These are phyloP conservation scores for Ochotona curzoniae DNA, from an alignment of 2,113 vertebrate species.

Conservation along the genomic window DNA sequence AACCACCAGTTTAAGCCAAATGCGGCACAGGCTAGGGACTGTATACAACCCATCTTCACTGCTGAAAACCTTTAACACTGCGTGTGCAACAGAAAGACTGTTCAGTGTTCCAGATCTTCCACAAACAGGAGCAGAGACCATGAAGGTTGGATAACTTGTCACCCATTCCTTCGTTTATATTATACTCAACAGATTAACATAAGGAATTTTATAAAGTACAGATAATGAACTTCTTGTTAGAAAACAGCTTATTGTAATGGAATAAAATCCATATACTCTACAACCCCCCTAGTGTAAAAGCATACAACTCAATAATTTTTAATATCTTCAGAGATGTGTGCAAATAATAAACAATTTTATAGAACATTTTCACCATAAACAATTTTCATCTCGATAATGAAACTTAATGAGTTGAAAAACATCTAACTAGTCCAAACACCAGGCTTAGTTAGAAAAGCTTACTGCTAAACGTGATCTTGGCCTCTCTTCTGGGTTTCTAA, in stretches of 20 bases:
- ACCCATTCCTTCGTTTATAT: neutral
- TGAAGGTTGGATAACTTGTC: neutral
- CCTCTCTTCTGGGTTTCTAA: neutral
- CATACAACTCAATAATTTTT: neutral
- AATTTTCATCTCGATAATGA: slow-evolving; percentile 26
- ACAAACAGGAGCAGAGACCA: neutral
- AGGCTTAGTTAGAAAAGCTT: slow-evolving; percentile 27
- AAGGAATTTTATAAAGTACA: neutral
- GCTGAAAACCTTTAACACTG: neutral
- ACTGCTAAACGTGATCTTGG: neutral
- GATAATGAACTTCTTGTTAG: neutral
- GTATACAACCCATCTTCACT: neutral
- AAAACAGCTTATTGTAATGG: neutral
- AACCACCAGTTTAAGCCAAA: neutral
- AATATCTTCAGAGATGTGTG: neutral
- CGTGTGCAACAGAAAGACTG: neutral
- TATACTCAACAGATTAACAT: neutral
- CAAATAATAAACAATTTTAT: neutral
- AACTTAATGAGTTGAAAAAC: slow-evolving; percentile 16
- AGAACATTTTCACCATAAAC: too few relatives aligned
- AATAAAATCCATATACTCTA: neutral
- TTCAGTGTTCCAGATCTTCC: neutral
- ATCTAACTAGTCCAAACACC: slow-evolving; percentile 43
- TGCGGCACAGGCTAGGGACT: neutral
- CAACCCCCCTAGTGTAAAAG: neutral